These are phyloP conservation scores for Rutpela maculata DNA, from an alignment of 2,888 invertebrate species.

Conservation along the genomic window DNA sequence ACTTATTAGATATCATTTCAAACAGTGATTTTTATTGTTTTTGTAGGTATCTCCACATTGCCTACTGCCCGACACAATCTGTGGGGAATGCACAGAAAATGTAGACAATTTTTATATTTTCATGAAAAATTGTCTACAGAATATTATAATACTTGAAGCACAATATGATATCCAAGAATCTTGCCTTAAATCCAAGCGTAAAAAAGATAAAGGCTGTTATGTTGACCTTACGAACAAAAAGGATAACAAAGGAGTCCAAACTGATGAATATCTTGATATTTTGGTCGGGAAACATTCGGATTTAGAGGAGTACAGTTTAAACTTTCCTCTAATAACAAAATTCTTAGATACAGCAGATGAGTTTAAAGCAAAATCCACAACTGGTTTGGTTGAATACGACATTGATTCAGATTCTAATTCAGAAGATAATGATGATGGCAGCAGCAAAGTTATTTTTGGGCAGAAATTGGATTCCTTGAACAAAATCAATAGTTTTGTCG, in stretches of 20 bases:
- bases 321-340: slow-evolving; percentile 49
- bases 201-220: slow-evolving; percentile 73
- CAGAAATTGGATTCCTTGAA: slow-evolving; percentile 50
- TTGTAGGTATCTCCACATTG: slow-evolving; percentile 69
- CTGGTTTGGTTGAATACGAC: slow-evolving; percentile 68
- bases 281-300: slow-evolving; percentile 51
- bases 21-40: not conserved
- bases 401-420: slow-evolving; percentile 62
- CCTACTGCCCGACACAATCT: slow-evolving; percentile 71
- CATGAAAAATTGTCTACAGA: slow-evolving; percentile 70
- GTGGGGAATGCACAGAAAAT: slow-evolving; percentile 68
- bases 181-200: slow-evolving; percentile 70
- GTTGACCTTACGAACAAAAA: slow-evolving; percentile 70
- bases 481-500: slow-evolving; percentile 54
- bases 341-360: slow-evolving; percentile 45
- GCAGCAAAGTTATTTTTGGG: slow-evolving; percentile 51
- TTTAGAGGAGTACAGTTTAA: slow-evolving; percentile 49
- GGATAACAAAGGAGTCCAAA: slow-evolving; percentile 68
- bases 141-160: slow-evolving; percentile 69
- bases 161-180: slow-evolving; percentile 71
- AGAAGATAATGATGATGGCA: slow-evolving; percentile 56
- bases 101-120: slow-evolving; percentile 70
- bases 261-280: slow-evolving; percentile 65
- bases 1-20: not conserved
- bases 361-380: slow-evolving; percentile 2